Evolutionary conservation across 64 coral and sea anemone genomes (phyloP).

Genomic region (Stichodactyla mertensii): DNA sequence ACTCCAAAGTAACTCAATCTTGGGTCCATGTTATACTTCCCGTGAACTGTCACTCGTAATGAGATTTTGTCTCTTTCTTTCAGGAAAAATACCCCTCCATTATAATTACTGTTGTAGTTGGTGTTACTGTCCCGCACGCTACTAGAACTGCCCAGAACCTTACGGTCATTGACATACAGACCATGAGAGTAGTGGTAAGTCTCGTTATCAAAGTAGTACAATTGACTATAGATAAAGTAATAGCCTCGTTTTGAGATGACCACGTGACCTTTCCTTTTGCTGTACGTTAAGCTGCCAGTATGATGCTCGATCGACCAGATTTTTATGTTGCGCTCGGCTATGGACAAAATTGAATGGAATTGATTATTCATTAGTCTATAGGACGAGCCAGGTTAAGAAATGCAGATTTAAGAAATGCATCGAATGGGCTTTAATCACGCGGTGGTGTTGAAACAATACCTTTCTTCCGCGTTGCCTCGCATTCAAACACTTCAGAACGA

Average conservation of each 20-base stretch:
- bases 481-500: too few species aligned
- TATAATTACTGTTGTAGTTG: constrained; percentile 46
- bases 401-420: too few species aligned
- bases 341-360: background rate
- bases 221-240: constrained; percentile 53
- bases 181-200: constrained; percentile 35
- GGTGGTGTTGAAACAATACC: too few species aligned
- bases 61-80: constrained; percentile 30
- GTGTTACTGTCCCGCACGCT: background rate
- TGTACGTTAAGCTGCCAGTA: constrained; percentile 37
- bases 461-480: too few species aligned
- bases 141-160: constrained; percentile 32
- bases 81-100: constrained; percentile 35
- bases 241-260: constrained; percentile 31
- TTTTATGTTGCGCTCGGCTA: background rate
- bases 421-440: too few species aligned
- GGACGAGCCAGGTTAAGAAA: too few species aligned
- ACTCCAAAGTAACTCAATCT: constrained; percentile 49
- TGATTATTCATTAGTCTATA: background rate
- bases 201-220: constrained; percentile 29
- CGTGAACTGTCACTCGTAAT: constrained; percentile 12
- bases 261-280: background rate
- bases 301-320: constrained; percentile 32
- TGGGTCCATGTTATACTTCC: constrained; percentile 19
- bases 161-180: constrained; percentile 20